Evolutionary conservation across 2,888 invertebrate species (phyloP), one percentile per base, ranked within the genome.

Genomic region (Ariolimax columbianus): DNA sequence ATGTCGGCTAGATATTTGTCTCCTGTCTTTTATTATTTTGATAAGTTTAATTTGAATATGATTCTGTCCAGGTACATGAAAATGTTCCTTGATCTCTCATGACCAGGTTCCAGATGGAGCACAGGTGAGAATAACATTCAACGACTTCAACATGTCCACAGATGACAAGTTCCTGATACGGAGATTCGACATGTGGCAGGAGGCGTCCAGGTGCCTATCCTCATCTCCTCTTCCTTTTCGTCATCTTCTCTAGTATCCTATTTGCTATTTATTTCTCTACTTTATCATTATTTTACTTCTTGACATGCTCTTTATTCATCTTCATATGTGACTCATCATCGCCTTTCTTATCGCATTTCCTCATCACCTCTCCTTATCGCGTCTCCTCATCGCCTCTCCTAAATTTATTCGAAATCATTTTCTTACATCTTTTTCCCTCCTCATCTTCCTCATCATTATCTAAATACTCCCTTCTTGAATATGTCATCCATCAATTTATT

Each of bases 101-200:
- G 6, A 59, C 38, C 68, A 80, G 80, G 43, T 17, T 23, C 68
- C 68, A 4, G 19, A 14, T 1, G 70, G 33, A 11, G 17, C 80
- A 7, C 17, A 47, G 7, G n/a, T 80, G 1, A 7, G 33, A 4
- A 6, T 80, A 0, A 80, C 80, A 2, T 80, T 80, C 68, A 40
- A 68, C 26, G 23, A 23, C 6, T 43, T 43, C 23, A 47, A 68
- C 68, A 40, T 68, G 2, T n/a, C 7, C 30, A 11, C 33, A 0
- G 51, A 80, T 19, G 80, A 80, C 47, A 30, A 36, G 43, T 47
- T 80, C 7, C 47, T 43, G 26, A 2, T 43, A 47, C 68, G 70
- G 36, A 66, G 47, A 1, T 68, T 30, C 43, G 3, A 80, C 47
- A n/a, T 19, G 23, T 80, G 70, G 68, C 23, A 47, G 23, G 80